Evolutionary conservation across 1,140 invertebrate species (phyloP), one percentile per base, ranked within the genome.

Genomic region (Drosophila nikananu): DNA sequence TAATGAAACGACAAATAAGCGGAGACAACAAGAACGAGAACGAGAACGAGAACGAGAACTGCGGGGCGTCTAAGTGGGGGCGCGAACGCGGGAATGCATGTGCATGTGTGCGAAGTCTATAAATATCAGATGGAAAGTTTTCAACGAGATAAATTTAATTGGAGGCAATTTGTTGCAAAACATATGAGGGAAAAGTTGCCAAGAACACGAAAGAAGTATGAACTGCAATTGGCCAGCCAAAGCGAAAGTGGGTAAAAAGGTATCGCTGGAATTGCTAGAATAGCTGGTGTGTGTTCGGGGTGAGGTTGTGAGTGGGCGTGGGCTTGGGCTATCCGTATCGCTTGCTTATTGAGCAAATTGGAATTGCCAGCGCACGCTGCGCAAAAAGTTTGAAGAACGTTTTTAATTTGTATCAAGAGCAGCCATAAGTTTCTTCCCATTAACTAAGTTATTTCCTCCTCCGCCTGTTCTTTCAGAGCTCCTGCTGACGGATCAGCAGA

Each of bases 401-500:
- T 87, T 87, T 87, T 87, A 87, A 87, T 87, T 87, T 87, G 83
- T 80, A 75, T 67, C 72, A 87, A 81, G 59, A 80, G 62, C 65
- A 41, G 51, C 62, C 80, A 72, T 87, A 87, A 87, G 75, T 82
- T 86, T 61, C 54, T 41, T 32, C 35, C 61, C 41, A 72, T 77
- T 67, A 80, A 64, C 58, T 51, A 68, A 77, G 62, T 73, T 59
- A 64, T 60, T 48, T 23, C 15, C 23, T 60, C 21, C 44, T 21
- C 41, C 19, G n/a, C 17, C 30, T n/a, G 13, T n/a, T 44, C 25
- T 51, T 62, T 15, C 63, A 95, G 92, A 93, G 92, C 80, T 93
- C 95, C 59, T 92, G 94, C 57, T 95, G 94, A 49, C 91, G 95
- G 64, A 94, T 94, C 81, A 94, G 93, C 46, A 94, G 94, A 52